These are phyloP conservation scores for Aradophagus sp. DNA, from an alignment of 1,140 invertebrate species.

Conservation along the genomic window DNA sequence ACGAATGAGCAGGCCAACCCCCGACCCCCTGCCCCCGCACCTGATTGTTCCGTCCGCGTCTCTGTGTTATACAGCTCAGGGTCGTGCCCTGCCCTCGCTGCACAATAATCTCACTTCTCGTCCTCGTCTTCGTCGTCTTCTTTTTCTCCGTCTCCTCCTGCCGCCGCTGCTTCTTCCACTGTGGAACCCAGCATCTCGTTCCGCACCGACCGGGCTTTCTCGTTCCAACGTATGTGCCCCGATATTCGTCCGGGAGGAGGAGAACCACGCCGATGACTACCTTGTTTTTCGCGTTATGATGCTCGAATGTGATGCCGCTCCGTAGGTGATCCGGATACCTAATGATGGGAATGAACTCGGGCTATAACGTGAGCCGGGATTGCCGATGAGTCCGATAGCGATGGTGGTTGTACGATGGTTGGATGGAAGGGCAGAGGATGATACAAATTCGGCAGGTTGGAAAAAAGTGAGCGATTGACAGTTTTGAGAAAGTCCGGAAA, in stretches of 20 bases:
- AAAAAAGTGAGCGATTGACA: too few relatives aligned
- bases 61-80: conserved; percentile 64
- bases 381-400: neutral
- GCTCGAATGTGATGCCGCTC: conserved; percentile 18
- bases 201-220: conserved; percentile 27
- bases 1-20: conserved; percentile 32
- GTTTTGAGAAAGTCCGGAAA: too few relatives aligned
- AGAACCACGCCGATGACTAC: conserved; percentile 24
- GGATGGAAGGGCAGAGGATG: too few relatives aligned
- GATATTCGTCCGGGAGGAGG: conserved; percentile 43
- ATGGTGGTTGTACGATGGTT: neutral
- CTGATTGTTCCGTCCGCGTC: neutral
- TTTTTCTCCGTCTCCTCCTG: conserved; percentile 55
- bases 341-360: conserved; percentile 15
- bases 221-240: conserved; percentile 59
- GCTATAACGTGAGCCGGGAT: neutral
- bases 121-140: conserved; percentile 39
- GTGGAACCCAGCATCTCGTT: too few relatives aligned
- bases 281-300: conserved; percentile 40
- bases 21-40: neutral
- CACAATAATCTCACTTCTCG: conserved; percentile 66
- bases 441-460: too few relatives aligned
- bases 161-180: too few relatives aligned
- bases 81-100: conserved; percentile 72
- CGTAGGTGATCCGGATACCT: conserved; percentile 22